Percentiles rank a stretch among this genome's conserved stretches.
Conservation (phyloP, 2,888 invertebrate genomes). For the Dyspetes luteomarginatus region DNA sequence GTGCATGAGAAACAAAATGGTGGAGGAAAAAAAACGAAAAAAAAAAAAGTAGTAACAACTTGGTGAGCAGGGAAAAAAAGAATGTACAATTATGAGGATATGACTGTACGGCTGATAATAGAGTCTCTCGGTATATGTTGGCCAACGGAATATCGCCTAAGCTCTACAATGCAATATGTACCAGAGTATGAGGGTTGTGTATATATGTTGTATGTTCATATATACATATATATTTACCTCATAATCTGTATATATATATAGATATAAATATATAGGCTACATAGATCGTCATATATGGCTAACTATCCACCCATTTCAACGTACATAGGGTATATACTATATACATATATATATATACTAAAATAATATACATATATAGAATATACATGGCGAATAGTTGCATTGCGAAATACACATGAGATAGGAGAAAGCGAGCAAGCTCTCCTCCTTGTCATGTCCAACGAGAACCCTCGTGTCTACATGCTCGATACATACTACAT, state of each 20-base stretch:
- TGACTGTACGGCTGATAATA: conserved; percentile 41
- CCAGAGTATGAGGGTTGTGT: background rate
- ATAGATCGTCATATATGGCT: too few species aligned
- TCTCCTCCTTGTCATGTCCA: conserved; percentile 28
- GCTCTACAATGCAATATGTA: conserved; percentile 19
- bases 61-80: conserved; percentile 22
- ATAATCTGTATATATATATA: too few species aligned
- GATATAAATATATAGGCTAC: too few species aligned
- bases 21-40: conserved; percentile 41
- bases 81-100: conserved; percentile 41
- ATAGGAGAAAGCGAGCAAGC: conserved; percentile 41
- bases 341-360: background rate
- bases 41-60: too few species aligned
- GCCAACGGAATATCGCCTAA: conserved; percentile 36
- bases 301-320: background rate
- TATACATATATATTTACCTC: background rate
- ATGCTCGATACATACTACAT: background rate
- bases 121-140: conserved; percentile 8
- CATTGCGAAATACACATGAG: conserved; percentile 44
- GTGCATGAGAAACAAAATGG: background rate
- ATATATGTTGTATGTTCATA: background rate
- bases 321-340: background rate
- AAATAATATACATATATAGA: too few species aligned
- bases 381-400: too few species aligned
- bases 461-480: conserved; percentile 38